phyloP scores from a whole-genome alignment of 2,888 invertebrate species.

The Escarpia spicata region DNA sequence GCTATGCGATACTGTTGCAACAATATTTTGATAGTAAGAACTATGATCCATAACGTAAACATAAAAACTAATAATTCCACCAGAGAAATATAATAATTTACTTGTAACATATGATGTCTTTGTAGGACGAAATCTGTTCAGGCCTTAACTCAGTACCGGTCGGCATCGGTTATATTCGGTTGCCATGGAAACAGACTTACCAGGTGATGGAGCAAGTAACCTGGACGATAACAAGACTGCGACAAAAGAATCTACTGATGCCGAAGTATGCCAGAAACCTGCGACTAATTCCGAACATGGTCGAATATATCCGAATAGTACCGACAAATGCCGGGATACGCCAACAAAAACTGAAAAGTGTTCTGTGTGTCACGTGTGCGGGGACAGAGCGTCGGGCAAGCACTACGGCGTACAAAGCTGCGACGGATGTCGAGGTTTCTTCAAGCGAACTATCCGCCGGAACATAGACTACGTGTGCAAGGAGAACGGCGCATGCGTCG shows the following conservation, averaged over 20 bases:
- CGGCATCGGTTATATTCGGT: not conserved
- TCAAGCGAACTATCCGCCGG: slow-evolving; percentile 88
- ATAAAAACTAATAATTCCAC: too few relatives aligned
- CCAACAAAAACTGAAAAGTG: not conserved
- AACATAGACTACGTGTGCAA: slow-evolving; percentile 92
- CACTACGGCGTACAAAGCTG: slow-evolving; percentile 69
- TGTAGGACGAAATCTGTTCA: not conserved
- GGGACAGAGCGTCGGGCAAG: slow-evolving; percentile 68
- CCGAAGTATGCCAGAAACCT: not conserved
- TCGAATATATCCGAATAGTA: not conserved
- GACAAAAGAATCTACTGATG: not conserved
- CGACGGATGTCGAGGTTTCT: slow-evolving; percentile 82
- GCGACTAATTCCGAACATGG: not conserved
- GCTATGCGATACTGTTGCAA: too few relatives aligned
- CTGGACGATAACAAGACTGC: not conserved
- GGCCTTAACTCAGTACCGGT: not conserved
- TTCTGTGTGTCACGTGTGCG: slow-evolving; percentile 65
- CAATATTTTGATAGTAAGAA: too few relatives aligned
- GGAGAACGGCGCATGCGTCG: slow-evolving; percentile 85
- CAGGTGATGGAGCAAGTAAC: not conserved
- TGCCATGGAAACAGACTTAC: not conserved
- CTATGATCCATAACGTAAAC: too few relatives aligned
- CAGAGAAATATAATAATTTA: too few relatives aligned
- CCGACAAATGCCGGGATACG: not conserved
- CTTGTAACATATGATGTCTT: not conserved